A percentile compares a stretch with the other conserved stretches of the same genome.
phyloP scores from a whole-genome alignment of 64 coral and sea anemone species.

The Porites lutea region DNA sequence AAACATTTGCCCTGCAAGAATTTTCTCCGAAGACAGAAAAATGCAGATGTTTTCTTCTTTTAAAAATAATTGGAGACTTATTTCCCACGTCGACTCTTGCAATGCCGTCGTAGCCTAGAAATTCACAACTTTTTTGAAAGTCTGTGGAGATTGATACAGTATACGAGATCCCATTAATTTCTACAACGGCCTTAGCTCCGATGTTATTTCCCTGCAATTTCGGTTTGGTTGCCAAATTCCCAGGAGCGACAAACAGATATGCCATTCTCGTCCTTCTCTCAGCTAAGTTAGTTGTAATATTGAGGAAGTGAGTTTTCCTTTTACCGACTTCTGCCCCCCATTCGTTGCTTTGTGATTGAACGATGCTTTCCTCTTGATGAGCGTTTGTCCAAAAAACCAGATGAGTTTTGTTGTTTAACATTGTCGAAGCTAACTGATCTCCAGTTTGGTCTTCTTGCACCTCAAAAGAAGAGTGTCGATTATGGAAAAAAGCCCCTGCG shows the following conservation, averaged over 20 bases:
- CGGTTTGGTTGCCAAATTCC: not conserved
- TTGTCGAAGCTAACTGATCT: not conserved
- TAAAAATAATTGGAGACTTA: not conserved
- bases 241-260: conserved; percentile 28
- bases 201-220: not conserved
- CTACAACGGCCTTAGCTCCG: not conserved
- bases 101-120: not conserved
- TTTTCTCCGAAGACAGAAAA: not conserved
- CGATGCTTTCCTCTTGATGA: not conserved
- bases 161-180: not conserved
- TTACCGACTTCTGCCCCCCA: conserved; percentile 20
- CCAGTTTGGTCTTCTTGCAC: not conserved
- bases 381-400: conserved; percentile 2
- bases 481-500: conserved; percentile 63
- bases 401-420: not conserved
- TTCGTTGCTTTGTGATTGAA: not conserved
- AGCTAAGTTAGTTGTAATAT: conserved; percentile 39
- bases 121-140: not conserved
- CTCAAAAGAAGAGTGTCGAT: conserved; percentile 40
- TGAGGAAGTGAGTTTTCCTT: conserved; percentile 45
- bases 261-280: not conserved
- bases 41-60: not conserved
- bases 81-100: not conserved
- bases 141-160: not conserved
- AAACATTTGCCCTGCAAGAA: not conserved